phyloP scores from a whole-genome alignment of 2,888 invertebrate genomes.

The Alentia gelatinosa region DNA sequence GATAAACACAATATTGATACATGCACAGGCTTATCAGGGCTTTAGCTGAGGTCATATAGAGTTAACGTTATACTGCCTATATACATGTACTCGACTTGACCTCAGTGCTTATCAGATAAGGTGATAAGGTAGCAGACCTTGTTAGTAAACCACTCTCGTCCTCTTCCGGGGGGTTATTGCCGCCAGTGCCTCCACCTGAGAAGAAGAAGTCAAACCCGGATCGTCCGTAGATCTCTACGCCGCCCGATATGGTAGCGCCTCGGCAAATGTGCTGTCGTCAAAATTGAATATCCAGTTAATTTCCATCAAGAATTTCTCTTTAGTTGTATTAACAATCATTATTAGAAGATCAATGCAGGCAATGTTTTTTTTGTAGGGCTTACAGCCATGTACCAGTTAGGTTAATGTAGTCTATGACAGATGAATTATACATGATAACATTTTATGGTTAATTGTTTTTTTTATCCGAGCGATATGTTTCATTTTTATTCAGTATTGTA shows the following conservation, averaged over 20 bases:
- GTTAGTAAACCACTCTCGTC: constrained; percentile 18
- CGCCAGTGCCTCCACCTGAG: constrained; percentile 71
- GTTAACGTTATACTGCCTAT: too few relatives aligned
- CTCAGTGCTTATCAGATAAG: too few relatives aligned
- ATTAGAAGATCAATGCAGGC: not conserved
- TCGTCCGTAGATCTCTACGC: constrained; percentile 88
- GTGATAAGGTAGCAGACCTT: not conserved
- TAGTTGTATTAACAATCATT: not conserved
- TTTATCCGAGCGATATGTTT: too few relatives aligned
- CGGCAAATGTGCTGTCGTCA: constrained; percentile 82
- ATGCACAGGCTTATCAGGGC: too few relatives aligned
- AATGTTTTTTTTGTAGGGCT: not conserved
- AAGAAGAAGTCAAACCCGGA: constrained; percentile 84
- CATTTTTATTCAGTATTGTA: too few relatives aligned
- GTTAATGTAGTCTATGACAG: not conserved
- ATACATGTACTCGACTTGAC: too few relatives aligned
- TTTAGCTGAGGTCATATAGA: too few relatives aligned
- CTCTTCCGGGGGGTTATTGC: not conserved
- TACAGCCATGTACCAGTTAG: not conserved
- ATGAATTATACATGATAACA: too few relatives aligned
- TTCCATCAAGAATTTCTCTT: too few relatives aligned
- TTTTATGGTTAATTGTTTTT: too few relatives aligned
- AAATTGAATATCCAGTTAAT: not conserved
- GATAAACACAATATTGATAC: too few relatives aligned
- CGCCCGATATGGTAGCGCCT: constrained; percentile 88